Conservation (phyloP, 2,888 invertebrate species). For the Nemotelus pantherinus region DNA sequence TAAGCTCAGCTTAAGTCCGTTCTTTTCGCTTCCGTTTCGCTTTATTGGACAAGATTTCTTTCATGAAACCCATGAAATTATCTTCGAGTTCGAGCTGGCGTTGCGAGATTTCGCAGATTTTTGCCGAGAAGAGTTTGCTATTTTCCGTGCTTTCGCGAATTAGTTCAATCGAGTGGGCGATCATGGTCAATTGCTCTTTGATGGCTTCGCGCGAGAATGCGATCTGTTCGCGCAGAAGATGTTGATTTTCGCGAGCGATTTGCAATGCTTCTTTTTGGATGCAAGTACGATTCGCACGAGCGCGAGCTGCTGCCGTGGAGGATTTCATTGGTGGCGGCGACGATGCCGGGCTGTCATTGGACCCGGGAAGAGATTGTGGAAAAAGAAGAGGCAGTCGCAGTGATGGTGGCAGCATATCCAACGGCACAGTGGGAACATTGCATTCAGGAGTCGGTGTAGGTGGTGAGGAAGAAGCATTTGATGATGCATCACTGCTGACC, state of each 20-base stretch:
- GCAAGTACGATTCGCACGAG: background rate
- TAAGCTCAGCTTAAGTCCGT: background rate
- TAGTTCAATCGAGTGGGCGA: conserved; percentile 27
- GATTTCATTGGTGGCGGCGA: background rate
- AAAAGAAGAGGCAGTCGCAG: conserved; percentile 7
- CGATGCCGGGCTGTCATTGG: conserved; percentile 17
- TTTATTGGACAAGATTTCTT: conserved; percentile 7
- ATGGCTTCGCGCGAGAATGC: conserved; percentile 30
- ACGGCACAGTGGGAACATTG: background rate
- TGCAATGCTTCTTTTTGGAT: conserved; percentile 12
- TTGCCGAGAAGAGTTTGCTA: background rate
- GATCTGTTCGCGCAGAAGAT: conserved; percentile 12
- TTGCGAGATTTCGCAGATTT: conserved; percentile 33
- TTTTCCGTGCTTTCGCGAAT: conserved; percentile 27
- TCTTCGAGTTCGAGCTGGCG: conserved; percentile 16
- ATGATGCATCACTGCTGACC: conserved; percentile 17
- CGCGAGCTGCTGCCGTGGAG: background rate
- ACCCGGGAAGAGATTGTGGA: background rate
- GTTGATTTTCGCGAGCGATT: conserved; percentile 26
- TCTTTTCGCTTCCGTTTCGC: conserved; percentile 13
- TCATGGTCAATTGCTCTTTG: conserved; percentile 19
- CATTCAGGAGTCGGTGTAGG: background rate
- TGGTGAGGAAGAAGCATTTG: background rate
- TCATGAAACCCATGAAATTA: conserved; percentile 29
- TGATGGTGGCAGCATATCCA: background rate